Percentiles rank a stretch among this genome's conserved stretches.
Conservation (phyloP, 2,797 vertebrate genomes). For the Halcyon smyrnensis region DNA sequence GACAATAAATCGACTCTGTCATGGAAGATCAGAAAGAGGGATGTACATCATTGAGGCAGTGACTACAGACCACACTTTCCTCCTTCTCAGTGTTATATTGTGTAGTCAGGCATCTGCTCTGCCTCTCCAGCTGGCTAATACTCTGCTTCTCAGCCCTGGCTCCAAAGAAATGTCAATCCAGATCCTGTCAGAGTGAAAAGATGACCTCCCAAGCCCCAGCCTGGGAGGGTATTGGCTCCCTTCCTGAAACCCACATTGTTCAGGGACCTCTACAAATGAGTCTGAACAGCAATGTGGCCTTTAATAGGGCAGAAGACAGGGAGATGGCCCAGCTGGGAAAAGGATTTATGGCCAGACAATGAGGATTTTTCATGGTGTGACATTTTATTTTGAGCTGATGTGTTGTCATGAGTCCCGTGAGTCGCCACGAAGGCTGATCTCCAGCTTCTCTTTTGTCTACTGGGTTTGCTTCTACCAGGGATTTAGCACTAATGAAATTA, state of each 20-base stretch:
- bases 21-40: not conserved
- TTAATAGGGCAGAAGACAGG: not conserved
- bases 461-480: not conserved
- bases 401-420: constrained; percentile 21
- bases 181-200: not conserved
- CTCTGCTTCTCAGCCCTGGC: not conserved
- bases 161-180: not conserved
- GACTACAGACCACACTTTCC: not conserved
- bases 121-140: not conserved
- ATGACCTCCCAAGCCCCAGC: not conserved
- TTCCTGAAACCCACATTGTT: not conserved
- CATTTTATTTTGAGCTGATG: constrained; percentile 20
- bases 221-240: not conserved
- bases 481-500: constrained; percentile 32
- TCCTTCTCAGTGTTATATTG: not conserved
- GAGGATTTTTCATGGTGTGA: constrained; percentile 57
- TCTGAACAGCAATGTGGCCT: not conserved
- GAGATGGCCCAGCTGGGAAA: not conserved
- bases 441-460: not conserved
- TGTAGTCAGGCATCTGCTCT: not conserved
- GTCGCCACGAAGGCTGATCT: not conserved
- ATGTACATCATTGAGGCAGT: fast-evolving
- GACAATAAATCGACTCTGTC: not conserved
- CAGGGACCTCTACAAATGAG: not conserved
- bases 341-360: constrained; percentile 25